Percentiles rank a stretch among this genome's conserved stretches.
Conservation (phyloP, 2,888 invertebrate species). For the Apomyelois bistriatella region DNA sequence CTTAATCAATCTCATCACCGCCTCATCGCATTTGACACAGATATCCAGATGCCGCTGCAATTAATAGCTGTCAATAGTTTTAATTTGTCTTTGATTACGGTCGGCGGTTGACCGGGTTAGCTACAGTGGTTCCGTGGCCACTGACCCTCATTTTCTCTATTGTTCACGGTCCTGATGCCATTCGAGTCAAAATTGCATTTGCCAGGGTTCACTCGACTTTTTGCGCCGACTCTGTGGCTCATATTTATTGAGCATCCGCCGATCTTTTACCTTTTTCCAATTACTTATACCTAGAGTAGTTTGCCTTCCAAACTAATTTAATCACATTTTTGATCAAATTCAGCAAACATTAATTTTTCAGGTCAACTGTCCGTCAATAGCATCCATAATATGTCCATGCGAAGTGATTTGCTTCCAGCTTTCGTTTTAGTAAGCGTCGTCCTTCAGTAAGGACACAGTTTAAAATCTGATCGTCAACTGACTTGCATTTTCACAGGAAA, state of each 20-base stretch:
- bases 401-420: too few relatives aligned
- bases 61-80: slow-evolving; percentile 5
- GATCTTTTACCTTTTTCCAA: background rate
- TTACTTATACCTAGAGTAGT: background rate
- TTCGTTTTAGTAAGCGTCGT: too few relatives aligned
- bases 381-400: too few relatives aligned
- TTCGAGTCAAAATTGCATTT: background rate
- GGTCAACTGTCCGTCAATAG: too few relatives aligned
- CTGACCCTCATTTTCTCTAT: background rate
- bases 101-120: slow-evolving; percentile 7
- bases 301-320: background rate
- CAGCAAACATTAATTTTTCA: too few relatives aligned
- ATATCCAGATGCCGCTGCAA: background rate
- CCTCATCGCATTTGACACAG: background rate
- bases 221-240: background rate
- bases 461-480: too few relatives aligned
- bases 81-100: slow-evolving; percentile 2
- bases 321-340: too few relatives aligned
- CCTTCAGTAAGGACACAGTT: too few relatives aligned
- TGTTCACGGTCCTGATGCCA: background rate
- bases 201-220: background rate
- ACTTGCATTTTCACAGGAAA: too few relatives aligned
- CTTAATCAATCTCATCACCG: background rate
- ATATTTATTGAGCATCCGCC: background rate
- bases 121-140: slow-evolving; percentile 1